These are phyloP conservation scores for Ginglymostoma cirratum DNA, from an alignment of 2,113 vertebrate genomes.

Conservation along the genomic window DNA sequence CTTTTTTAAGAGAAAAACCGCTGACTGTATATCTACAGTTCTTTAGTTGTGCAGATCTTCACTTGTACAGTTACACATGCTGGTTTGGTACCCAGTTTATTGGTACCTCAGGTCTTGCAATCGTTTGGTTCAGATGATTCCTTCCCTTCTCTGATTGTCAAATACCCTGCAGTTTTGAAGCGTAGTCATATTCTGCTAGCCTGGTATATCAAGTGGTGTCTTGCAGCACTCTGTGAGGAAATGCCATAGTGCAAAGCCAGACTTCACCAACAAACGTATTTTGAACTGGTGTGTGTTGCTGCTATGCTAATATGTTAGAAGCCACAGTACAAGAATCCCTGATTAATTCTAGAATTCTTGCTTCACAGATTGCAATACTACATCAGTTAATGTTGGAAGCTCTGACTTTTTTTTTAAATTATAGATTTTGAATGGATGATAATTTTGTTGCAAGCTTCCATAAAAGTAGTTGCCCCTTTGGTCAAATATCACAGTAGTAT, in stretches of 20 bases:
- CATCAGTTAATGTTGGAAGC: background rate
- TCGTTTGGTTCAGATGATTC: background rate
- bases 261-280: background rate
- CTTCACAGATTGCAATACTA: background rate
- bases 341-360: background rate
- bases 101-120: background rate
- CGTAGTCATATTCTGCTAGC: background rate
- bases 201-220: background rate
- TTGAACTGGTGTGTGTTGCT: background rate
- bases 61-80: background rate
- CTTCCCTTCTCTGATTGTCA: background rate
- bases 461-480: background rate
- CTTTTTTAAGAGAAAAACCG: background rate
- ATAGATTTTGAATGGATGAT: background rate
- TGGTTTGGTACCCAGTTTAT: background rate
- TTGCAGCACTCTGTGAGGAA: background rate
- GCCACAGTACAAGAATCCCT: background rate
- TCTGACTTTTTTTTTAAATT: background rate
- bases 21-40: background rate
- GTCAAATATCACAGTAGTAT: background rate
- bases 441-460: background rate
- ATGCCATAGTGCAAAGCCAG: background rate
- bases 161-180: background rate
- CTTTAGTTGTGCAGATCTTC: background rate
- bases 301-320: background rate